These are phyloP conservation scores for Andrena trimmerana DNA, from an alignment of 2,888 invertebrate species.

Conservation along the genomic window DNA sequence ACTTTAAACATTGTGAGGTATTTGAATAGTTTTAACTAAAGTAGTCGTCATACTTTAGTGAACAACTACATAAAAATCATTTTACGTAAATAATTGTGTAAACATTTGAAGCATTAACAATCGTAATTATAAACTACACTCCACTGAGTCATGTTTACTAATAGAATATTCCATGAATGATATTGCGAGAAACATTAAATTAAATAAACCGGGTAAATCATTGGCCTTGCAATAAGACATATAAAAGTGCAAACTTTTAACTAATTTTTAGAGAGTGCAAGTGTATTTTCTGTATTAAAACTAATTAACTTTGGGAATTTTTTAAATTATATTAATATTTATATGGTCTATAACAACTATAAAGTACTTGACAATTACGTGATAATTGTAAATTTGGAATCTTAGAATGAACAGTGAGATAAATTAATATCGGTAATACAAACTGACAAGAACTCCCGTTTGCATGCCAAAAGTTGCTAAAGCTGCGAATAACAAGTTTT, in stretches of 20 bases:
- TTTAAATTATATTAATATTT: slow-evolving; percentile 25
- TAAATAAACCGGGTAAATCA: too few relatives aligned
- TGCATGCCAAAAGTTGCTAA: background rate
- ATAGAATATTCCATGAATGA: slow-evolving; percentile 17
- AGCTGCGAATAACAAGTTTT: background rate
- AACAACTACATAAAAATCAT: slow-evolving; percentile 30
- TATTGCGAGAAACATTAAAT: background rate
- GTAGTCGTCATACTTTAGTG: slow-evolving; percentile 42
- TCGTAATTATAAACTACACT: slow-evolving; percentile 32
- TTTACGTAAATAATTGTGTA: slow-evolving; percentile 24
- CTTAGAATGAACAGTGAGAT: background rate
- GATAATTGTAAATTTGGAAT: background rate
- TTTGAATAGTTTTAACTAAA: slow-evolving; percentile 56
- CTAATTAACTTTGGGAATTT: slow-evolving; percentile 60
- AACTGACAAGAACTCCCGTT: background rate
- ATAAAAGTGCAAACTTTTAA: slow-evolving; percentile 18
- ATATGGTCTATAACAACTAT: background rate
- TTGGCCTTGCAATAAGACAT: background rate
- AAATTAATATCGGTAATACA: slow-evolving; percentile 11
- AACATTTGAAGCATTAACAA: slow-evolving; percentile 32
- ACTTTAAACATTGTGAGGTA: slow-evolving; percentile 63
- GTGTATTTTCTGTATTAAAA: slow-evolving; percentile 52
- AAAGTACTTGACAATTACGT: slow-evolving; percentile 20
- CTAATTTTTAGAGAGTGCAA: background rate
- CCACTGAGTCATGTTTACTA: slow-evolving; percentile 1